Evolutionary conservation across 1,140 invertebrate genomes (phyloP), one percentile per base, ranked within the genome.

Genomic region (Camponotus pennsylvanicus): DNA sequence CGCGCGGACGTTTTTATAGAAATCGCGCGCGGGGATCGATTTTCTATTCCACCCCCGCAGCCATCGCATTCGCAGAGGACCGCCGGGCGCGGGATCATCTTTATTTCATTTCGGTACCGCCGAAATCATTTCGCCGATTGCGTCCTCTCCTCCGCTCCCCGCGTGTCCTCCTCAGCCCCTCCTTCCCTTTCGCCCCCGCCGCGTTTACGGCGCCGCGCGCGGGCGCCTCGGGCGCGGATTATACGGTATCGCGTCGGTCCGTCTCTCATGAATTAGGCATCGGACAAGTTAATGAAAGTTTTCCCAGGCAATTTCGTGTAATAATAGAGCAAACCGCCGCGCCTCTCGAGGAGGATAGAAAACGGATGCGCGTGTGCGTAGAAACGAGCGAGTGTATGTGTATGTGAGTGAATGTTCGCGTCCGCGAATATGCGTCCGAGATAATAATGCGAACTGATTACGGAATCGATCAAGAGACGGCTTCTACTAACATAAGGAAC

Each of bases 181-280:
- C 11, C 45, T 49, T 15, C 21, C 40, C 5, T 0, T 32, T 32
- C 7, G 15, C 8, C 34, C 3, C 11, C 37, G 3, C 42, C 13
- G 9, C 34, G 45, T 49, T 34, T 49, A 11, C 77, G 52, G 52
- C 52, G n/a, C 52, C 52, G 42, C 11, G 42, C 37, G 49, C 42
- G 18, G 45, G n/a, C 49, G 27, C 27, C 42, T 15, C 37, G 3
- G 73, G 67, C 59, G 59, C 37, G 80, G 89, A 90, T 90, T 90
- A 89, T 89, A 88, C 77, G 88, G 88, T 86, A 85, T 90, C 89
- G 64, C 66, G 32, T 79, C 80, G 70, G 88, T 88, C 57, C 86
- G 69, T 84, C 89, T 84, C 89, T 90, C 89, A 91, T 91, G 89
- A 91, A 91, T 91, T 88, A 91, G 87, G 84, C 89, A 91, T 90